A percentile compares a stretch with the other conserved stretches of the same genome.
Evolutionary conservation across 2,888 invertebrate species (phyloP).

Genomic region (Drosophila vallismaia): DNA sequence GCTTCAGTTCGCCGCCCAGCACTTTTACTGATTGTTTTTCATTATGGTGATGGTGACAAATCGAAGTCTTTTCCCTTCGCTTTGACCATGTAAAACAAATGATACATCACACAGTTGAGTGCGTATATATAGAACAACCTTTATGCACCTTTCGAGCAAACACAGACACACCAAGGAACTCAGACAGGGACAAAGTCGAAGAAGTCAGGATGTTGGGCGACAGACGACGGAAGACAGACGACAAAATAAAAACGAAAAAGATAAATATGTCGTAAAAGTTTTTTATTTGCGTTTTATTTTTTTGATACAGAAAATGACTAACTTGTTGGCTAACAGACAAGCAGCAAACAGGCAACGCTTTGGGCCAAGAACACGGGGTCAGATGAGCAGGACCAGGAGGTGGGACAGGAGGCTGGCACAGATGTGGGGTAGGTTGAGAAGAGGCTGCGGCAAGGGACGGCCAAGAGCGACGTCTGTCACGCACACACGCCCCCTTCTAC

Average conservation of each 20-base stretch:
- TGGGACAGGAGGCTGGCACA: not conserved
- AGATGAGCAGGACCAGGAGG: not conserved
- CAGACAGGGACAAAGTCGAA: slow-evolving; percentile 28
- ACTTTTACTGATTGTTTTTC: slow-evolving; percentile 73
- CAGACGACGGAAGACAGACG: slow-evolving; percentile 34
- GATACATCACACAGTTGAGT: slow-evolving; percentile 70
- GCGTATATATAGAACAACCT: slow-evolving; percentile 54
- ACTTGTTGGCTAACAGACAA: slow-evolving; percentile 69
- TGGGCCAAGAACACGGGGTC: slow-evolving; percentile 21
- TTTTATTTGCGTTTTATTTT: slow-evolving; percentile 79
- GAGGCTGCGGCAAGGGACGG: slow-evolving; percentile 46
- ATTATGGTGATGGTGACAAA: slow-evolving; percentile 76
- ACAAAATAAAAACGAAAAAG: slow-evolving; percentile 59
- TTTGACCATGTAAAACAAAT: slow-evolving; percentile 73
- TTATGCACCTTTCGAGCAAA: slow-evolving; percentile 44
- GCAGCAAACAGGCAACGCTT: slow-evolving; percentile 47
- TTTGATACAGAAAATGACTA: slow-evolving; percentile 78
- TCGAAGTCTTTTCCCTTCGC: slow-evolving; percentile 56
- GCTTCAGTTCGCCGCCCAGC: slow-evolving; percentile 55
- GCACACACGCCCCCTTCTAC: slow-evolving; percentile 53
- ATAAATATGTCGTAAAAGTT: slow-evolving; percentile 80
- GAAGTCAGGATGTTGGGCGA: slow-evolving; percentile 40
- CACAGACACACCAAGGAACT: slow-evolving; percentile 10
- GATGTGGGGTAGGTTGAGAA: not conserved
- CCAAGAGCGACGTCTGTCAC: slow-evolving; percentile 62